Conservation (phyloP, 2,113 vertebrate species). For the Otis tarda region DNA sequence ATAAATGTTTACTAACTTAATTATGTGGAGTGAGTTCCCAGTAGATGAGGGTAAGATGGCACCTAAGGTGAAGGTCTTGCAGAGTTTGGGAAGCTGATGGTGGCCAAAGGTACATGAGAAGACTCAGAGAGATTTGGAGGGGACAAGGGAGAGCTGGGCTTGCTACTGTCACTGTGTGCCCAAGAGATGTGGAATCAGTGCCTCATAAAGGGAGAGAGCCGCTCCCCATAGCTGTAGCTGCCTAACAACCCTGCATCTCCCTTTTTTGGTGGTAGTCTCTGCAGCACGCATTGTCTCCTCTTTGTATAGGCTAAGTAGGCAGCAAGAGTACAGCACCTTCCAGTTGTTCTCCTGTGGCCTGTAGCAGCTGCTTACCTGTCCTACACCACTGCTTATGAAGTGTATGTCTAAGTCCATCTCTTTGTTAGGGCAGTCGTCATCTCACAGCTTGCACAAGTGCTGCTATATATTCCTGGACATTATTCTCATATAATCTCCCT, state of each 20-base stretch:
- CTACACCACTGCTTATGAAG: neutral
- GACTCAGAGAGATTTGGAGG: neutral
- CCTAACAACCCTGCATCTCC: neutral
- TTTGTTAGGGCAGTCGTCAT: neutral
- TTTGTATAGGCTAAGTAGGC: neutral
- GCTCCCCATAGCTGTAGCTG: neutral
- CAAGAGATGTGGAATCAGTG: neutral
- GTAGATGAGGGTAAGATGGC: neutral
- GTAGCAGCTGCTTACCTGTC: neutral
- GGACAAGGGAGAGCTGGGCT: neutral
- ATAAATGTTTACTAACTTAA: neutral
- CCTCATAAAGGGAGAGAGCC: neutral
- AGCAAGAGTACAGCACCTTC: neutral
- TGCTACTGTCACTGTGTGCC: neutral
- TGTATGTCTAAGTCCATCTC: neutral
- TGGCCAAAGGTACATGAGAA: neutral
- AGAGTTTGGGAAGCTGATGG: neutral
- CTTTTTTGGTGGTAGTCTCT: neutral
- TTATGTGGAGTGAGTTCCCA: accelerated
- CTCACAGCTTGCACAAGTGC: neutral
- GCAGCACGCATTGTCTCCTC: neutral
- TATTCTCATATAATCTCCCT: neutral
- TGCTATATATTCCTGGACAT: neutral
- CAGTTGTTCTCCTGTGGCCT: neutral
- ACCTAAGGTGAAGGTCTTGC: neutral